Evolutionary conservation across 2,797 vertebrate species (phyloP), one percentile per base, ranked within the genome.

Genomic region (Liasis olivaceus): DNA sequence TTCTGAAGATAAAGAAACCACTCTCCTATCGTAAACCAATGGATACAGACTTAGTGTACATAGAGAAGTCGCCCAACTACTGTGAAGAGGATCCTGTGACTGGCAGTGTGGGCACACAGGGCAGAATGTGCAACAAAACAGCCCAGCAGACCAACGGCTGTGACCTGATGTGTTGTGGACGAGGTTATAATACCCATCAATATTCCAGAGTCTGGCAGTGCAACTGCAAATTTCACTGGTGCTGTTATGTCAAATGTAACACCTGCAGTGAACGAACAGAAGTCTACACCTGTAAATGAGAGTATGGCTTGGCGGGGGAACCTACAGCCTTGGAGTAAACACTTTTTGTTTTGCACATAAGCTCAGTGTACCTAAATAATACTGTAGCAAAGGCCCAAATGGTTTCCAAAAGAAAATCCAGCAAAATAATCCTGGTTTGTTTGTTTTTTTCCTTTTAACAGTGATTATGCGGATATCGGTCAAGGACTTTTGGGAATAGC

Each of bases 141-240:
- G 98, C 98, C 0, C 98, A 96, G 92, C 99, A 99, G 96, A 98
- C 98, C 95, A 99, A 98, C 0, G 98, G 99, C 97, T 99, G 99
- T 0, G 99, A 99, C 95, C 98, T 99, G 92, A 99, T 99, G 99
- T 99, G 99, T 96, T 99, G 99, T 0, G 99, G 99, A 3, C 98
- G 99, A 0, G 99, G 99, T 92, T 99, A 99, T 97, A 99, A 99
- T 97, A 99, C 99, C 0, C 99, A 99, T 97, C 99, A 99, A 96
- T 99, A 99, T 93, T 99, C 99, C 0, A 97, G 99, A 0, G 98
- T 99, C 59, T 99, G 99, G 99, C 99, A 99, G 97, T 99, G 99
- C 98, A 99, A 99, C 98, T 99, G 99, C 97, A 99, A 99, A 96
- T 99, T 99, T 96, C 98, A 99, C 94, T 99, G 99, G 99, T 99